Base-by-base conservation (phyloP, 2,797 vertebrate species). In the Fistularia tabacaria region DNA sequence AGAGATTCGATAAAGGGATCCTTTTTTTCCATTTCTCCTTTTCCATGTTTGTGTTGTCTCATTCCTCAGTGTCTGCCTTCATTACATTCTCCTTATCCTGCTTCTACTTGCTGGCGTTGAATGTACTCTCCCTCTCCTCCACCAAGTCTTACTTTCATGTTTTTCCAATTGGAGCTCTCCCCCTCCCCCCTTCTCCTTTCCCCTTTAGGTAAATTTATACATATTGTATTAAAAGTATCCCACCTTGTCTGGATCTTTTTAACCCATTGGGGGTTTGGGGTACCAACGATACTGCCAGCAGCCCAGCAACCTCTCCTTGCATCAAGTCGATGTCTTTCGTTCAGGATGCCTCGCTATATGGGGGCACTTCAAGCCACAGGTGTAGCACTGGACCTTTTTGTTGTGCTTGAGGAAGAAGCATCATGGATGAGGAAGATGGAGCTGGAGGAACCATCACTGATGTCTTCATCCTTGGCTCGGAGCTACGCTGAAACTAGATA, bases 301-400 rank as follows among this genome's bases (percentile, higher is more conserved):
- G 38, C 36, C 41, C 12, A 13, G 40, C 44, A 14, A 45, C 36
- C 42, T 52, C 60, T 59, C 49, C 49, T 58, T 48, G 51, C 11
- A 57, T 56, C 57, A 57, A 38, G 1, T 12, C 6, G 9, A 43
- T 36, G 44, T 25, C 48, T 51, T 41, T n/a, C 40, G 36, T 46
- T 14, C 42, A 48, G 36, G 44, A 51, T 51, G 53, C 46, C 52
- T 62, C 7, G 42, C 11, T 46, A 8, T 38, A 25, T 63, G 59
- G 62, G 76, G 51, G 41, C 65, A n/a, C 57, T 54, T 46, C 59
- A 52, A 51, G 62, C 58, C 59, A 59, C 77, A 58, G 54, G 54
- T 76, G 57, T 60, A 47, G 47, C 48, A 57, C 57, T 13, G n/a
- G 69, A 62, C 51, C 48, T 54, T 46, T 57, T 46, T 8, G 8